Evolutionary conservation across 1,140 invertebrate genomes (phyloP).

Genomic region (Aethina tumida): DNA sequence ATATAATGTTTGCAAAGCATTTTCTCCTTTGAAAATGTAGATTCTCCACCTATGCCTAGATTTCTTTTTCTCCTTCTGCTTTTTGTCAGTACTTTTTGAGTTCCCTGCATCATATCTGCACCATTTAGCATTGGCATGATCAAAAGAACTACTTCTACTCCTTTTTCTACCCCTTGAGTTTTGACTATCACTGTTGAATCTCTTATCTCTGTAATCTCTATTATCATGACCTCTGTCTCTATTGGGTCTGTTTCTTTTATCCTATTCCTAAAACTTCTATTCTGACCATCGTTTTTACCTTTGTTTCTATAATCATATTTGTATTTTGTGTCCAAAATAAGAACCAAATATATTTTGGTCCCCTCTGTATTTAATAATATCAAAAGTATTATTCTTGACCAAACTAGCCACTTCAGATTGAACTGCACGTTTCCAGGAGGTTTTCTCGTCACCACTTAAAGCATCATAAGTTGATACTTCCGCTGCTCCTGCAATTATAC

Average conservation of each 20-base stretch:
- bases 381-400: no score
- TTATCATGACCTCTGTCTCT: no score
- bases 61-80: constrained; percentile 80
- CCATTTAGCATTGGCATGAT: constrained; percentile 52
- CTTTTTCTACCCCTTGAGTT: constrained; percentile 23
- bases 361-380: no score
- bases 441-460: no score
- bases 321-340: constrained; percentile 11
- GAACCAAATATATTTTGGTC: no score
- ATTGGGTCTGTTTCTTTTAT: constrained; percentile 10
- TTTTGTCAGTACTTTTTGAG: constrained; percentile 33
- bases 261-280: constrained; percentile 7
- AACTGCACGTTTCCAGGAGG: no score
- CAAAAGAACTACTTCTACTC: constrained; percentile 32
- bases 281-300: constrained; percentile 12
- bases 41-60: constrained; percentile 90
- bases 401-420: no score
- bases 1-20: constrained; percentile 79
- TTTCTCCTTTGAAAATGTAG: constrained; percentile 96
- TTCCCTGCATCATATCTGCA: constrained; percentile 44
- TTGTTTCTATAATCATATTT: constrained; percentile 9
- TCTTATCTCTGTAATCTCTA: constrained; percentile 18
- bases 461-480: no score
- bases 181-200: constrained; percentile 10
- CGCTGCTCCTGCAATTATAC: no score